A percentile compares a stretch with the other conserved stretches of the same genome.
These are phyloP conservation scores for Drosophila kanapiae DNA, from an alignment of 1,140 invertebrate species.

Conservation along the genomic window DNA sequence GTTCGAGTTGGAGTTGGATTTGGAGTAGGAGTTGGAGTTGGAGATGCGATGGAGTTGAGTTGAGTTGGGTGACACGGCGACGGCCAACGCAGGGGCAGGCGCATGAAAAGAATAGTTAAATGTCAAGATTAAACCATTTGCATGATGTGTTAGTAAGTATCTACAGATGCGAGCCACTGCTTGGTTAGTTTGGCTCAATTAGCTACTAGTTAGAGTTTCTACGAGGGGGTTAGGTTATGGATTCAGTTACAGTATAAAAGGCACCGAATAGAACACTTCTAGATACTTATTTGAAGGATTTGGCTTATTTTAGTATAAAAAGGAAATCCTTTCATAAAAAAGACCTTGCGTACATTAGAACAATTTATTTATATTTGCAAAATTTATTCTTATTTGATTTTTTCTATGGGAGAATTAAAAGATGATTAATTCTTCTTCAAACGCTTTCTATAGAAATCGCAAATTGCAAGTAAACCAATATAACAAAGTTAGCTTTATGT, in stretches of 20 bases:
- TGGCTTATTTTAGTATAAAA: background rate
- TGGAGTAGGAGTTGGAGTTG: slow-evolving; percentile 33
- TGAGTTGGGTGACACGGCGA: slow-evolving; percentile 38
- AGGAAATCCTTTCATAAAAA: too few species aligned
- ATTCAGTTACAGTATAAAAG: background rate
- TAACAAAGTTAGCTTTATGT: background rate
- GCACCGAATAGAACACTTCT: background rate
- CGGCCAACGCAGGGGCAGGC: slow-evolving; percentile 62
- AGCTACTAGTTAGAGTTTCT: background rate
- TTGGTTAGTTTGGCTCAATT: slow-evolving; percentile 1
- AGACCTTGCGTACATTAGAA: too few species aligned
- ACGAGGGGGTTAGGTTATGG: background rate
- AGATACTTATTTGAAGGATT: background rate
- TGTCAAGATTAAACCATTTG: slow-evolving; percentile 82
- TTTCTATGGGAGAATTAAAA: too few species aligned
- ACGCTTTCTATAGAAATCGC: too few species aligned
- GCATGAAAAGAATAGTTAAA: slow-evolving; percentile 71
- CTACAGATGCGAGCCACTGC: background rate
- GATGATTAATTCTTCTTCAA: too few species aligned
- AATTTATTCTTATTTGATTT: too few species aligned
- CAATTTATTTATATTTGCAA: too few species aligned
- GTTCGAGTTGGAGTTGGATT: slow-evolving; percentile 33
- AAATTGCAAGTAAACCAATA: too few species aligned
- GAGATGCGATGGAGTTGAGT: slow-evolving; percentile 34
- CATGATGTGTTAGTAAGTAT: slow-evolving; percentile 59